Evolutionary conservation across 2,797 vertebrate genomes (phyloP).

Genomic region (Hyperoplus lanceolatus): DNA sequence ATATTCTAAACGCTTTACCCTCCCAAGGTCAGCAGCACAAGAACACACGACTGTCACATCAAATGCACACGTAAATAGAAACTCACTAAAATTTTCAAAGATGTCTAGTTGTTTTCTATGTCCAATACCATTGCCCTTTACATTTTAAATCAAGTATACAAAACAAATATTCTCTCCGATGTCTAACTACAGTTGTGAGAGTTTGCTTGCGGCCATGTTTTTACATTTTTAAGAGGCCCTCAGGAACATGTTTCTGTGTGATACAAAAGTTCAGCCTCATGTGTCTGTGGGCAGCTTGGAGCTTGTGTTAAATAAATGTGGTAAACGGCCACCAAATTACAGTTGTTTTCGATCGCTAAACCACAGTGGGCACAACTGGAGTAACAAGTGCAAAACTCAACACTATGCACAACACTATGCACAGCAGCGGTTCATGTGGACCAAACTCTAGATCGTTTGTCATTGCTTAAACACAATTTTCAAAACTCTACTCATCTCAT

Average conservation of each 20-base stretch:
- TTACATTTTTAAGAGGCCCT: constrained; percentile 42
- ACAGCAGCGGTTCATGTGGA: no score
- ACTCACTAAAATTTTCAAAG: not conserved
- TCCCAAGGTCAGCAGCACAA: not conserved
- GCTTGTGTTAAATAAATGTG: constrained; percentile 28
- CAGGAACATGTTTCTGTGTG: constrained; percentile 41
- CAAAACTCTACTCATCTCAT: no score
- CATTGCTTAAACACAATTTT: no score
- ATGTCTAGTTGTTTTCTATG: constrained; percentile 7
- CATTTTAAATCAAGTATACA: constrained; percentile 29
- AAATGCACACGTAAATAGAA: constrained; percentile 9
- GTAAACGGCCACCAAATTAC: constrained; percentile 31
- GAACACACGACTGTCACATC: not conserved
- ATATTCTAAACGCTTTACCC: not conserved
- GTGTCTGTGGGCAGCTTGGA: constrained; percentile 15
- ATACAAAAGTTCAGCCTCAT: constrained; percentile 38
- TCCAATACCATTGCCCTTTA: constrained; percentile 11
- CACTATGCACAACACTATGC: no score
- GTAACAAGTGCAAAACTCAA: no score
- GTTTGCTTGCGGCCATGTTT: constrained; percentile 40
- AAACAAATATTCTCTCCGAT: constrained; percentile 45
- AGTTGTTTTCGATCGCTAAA: no score
- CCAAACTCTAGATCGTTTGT: no score
- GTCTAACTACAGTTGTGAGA: constrained; percentile 31
- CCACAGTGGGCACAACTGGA: no score